phyloP scores from a whole-genome alignment of 2,888 invertebrate genomes.

The Bedellia somnulentella region DNA sequence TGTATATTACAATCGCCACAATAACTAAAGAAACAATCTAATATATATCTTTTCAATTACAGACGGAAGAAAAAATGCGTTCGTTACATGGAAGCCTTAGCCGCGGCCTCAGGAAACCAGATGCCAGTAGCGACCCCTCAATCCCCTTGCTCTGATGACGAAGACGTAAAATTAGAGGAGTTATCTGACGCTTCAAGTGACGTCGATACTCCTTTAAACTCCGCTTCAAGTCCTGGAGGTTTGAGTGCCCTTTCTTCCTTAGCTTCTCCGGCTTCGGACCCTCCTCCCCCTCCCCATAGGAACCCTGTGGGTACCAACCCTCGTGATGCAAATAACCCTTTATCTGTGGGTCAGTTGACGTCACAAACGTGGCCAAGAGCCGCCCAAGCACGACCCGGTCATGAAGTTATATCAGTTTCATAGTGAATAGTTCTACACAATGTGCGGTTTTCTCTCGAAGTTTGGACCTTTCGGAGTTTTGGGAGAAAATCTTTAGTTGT shows the following conservation, averaged over 20 bases:
- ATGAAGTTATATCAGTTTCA: conserved; percentile 55
- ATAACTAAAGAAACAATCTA: too few relatives aligned
- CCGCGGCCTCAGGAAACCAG: conserved; percentile 70
- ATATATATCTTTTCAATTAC: too few relatives aligned
- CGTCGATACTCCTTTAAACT: conserved; percentile 53
- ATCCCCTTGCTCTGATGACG: conserved; percentile 80
- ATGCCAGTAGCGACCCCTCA: conserved; percentile 76
- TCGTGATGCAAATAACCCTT: conserved; percentile 88
- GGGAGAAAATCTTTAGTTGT: too few relatives aligned
- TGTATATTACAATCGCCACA: too few relatives aligned
- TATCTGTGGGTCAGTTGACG: conserved; percentile 88
- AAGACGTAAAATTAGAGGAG: conserved; percentile 69
- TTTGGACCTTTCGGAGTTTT: too few relatives aligned
- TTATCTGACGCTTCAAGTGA: conserved; percentile 67
- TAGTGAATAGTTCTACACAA: too few relatives aligned
- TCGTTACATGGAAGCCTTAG: conserved; percentile 88
- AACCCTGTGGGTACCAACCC: conserved; percentile 91
- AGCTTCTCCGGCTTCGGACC: conserved; percentile 78
- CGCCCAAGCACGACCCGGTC: conserved; percentile 30
- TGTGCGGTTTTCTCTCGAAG: too few relatives aligned
- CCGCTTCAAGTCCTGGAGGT: conserved; percentile 52
- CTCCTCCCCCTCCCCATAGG: conserved; percentile 56
- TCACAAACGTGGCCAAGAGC: conserved; percentile 64
- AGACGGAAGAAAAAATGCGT: conserved; percentile 98
- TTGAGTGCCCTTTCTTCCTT: conserved; percentile 57